Conservation (phyloP, 1,140 invertebrate species). For the Cydia splendana region DNA sequence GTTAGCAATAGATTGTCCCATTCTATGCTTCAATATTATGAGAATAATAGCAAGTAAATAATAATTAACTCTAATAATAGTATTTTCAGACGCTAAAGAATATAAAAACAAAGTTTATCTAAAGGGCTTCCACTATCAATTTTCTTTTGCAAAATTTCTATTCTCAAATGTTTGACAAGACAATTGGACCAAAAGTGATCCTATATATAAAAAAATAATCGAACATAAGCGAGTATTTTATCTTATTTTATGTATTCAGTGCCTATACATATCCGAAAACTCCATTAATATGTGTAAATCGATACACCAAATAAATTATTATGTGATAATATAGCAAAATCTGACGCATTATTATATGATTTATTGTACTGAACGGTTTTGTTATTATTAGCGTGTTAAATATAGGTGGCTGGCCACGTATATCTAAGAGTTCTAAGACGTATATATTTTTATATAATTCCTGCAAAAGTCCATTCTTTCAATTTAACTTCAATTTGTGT, state of each 20-base stretch:
- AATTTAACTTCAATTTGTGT: slow-evolving; percentile 74
- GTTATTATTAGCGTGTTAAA: slow-evolving; percentile 38
- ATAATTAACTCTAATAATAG: no score
- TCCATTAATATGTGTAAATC: slow-evolving; percentile 39
- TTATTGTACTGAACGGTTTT: slow-evolving; percentile 31
- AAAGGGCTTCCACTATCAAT: not conserved
- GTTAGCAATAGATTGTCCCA: not conserved
- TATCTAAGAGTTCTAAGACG: slow-evolving; percentile 53
- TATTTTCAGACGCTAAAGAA: no score
- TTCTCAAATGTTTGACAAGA: not conserved
- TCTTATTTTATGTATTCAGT: not conserved
- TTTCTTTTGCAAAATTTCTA: not conserved
- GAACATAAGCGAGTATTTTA: not conserved
- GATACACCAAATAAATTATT: slow-evolving; percentile 49
- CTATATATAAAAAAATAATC: not conserved
- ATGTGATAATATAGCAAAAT: slow-evolving; percentile 47
- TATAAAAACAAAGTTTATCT: not conserved
- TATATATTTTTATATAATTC: slow-evolving; percentile 69
- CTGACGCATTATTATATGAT: slow-evolving; percentile 36
- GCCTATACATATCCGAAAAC: slow-evolving; percentile 17
- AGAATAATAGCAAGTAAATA: no score
- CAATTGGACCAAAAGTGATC: not conserved
- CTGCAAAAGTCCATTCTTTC: slow-evolving; percentile 59
- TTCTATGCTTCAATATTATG: not conserved
- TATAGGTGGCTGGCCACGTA: slow-evolving; percentile 68